Evolutionary conservation across 2,797 vertebrate species (phyloP), one percentile per base, ranked within the genome.

Genomic region (Clarias pachynema): DNA sequence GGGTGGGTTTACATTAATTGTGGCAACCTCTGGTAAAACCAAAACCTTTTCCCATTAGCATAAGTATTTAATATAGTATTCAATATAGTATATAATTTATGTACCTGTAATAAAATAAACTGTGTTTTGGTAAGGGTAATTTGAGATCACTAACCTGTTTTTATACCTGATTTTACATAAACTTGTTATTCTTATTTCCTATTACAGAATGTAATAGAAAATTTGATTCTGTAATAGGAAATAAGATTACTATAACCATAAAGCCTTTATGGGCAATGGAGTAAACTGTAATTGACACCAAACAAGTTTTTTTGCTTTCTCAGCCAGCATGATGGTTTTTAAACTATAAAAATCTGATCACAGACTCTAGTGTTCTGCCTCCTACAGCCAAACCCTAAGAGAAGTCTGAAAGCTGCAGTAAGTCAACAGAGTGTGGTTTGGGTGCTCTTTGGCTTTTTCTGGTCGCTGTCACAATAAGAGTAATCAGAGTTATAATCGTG

Each of bases 401-500:
- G 40, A 82, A 73, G 12, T 72, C 57, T 40, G 15, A 62, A 72
- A 72, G 57, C 56, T 29, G 34, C n/a, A 56, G n/a, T 84, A 22
- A 81, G 81, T 78, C 73, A 79, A 18, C 26, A 60, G 65, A 34
- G 29, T 40, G 60, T 77, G n/a, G 66, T 73, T 53, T 70, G n/a
- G 69, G 37, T 85, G 63, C 63, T 77, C 49, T 83, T 65, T 79
- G 84, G 77, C 70, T 14, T 24, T 69, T 65, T 84, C 74, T 82
- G 73, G 84, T 65, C 29, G 31, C 29, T 85, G 78, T 87, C 70
- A 85, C 85, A 83, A 63, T 82, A 86, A n/a, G 31, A 82, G 78
- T 86, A 84, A 81, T 87, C 78, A 81, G n/a, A 34, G 37, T 73
- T 75, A 79, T 87, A 85, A 89, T 87, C 85, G 34, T 70, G 16